Base-by-base conservation (phyloP, 2,113 vertebrate species). In the Xenopus tropicalis region DNA sequence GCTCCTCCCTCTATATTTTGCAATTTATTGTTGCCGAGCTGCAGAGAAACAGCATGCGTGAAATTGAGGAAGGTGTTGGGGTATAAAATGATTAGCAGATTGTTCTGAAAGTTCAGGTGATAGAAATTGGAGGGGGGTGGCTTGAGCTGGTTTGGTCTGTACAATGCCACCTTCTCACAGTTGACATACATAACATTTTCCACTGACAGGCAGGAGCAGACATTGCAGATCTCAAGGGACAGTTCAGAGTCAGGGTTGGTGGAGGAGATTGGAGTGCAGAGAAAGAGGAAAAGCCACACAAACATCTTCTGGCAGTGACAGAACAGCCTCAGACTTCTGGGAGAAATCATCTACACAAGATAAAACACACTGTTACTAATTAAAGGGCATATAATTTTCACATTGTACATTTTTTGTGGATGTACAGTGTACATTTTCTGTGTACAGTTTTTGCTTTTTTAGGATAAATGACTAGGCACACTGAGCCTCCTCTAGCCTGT, bases 161-260 rank as follows among this genome's bases (percentile, higher is more conserved):
- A 99, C 80, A 98, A 94, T 23, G 95, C 91, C 83, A 97, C 91
- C 89, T 97, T 97, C 84, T 98, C 95, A 74, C 97, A 99, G 93
- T 97, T 98, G 90, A 96, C 96, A 83, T 99, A 99, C 23, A 99
- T 93, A 80, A 99, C 96, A 69, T 98, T 98, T 79, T 99, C 97
- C 82, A 98, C 92, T 17, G 96, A 97, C 85, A 97, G 93, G 85
- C 97, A 99, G 83, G 96, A 96, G 82, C 97, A 99, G 82, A 93
- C 94, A 82, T 87, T 94, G 92, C 97, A 99, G 84, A 97, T 98
- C 87, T 98, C 97, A 71, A 94, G 93, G 75, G 93, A 93, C 84
- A 92, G 82, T 85, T 95, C 95, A 79, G 92, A 88, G 84, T 94
- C 93, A 86, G 90, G 86, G 86, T 91, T 88, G 80, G 93, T 93